Conservation (phyloP, 2,113 vertebrate species). For the Columba janthina region DNA sequence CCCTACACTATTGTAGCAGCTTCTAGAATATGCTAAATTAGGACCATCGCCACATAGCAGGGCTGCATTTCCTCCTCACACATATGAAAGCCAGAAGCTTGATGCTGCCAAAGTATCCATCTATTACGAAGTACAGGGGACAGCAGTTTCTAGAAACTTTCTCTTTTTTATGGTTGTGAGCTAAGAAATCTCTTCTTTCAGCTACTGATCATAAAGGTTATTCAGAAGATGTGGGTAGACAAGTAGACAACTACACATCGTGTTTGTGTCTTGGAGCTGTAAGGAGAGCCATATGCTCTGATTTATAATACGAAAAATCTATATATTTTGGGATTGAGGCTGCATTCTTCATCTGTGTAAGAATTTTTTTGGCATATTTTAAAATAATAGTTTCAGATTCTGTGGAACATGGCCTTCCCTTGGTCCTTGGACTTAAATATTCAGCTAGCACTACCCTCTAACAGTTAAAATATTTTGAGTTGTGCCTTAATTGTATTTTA, state of each 20-base stretch:
- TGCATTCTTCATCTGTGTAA: not conserved
- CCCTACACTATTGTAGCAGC: not conserved
- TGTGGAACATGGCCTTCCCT: not conserved
- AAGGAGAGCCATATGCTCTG: conserved; percentile 52
- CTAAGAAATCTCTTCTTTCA: conserved; percentile 9
- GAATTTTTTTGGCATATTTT: not conserved
- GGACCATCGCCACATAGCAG: not conserved
- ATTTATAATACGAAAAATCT: conserved; percentile 36
- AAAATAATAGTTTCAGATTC: not conserved
- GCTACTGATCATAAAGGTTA: conserved; percentile 44
- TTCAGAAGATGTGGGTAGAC: conserved; percentile 34
- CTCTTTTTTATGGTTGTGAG: not conserved
- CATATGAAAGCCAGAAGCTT: not conserved
- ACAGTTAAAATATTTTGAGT: not conserved
- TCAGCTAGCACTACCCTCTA: not conserved
- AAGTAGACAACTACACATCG: conserved; percentile 9
- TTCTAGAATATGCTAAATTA: not conserved
- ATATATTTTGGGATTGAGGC: conserved; percentile 19
- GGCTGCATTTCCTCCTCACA: not conserved
- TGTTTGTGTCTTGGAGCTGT: conserved; percentile 24
- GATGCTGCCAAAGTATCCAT: not conserved
- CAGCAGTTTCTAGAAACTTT: not conserved
- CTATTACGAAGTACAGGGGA: not conserved
- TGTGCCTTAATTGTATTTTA: not conserved
- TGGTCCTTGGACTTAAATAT: not conserved